Evolutionary conservation across 2,113 vertebrate genomes (phyloP).

Genomic region (Mustela lutreola): DNA sequence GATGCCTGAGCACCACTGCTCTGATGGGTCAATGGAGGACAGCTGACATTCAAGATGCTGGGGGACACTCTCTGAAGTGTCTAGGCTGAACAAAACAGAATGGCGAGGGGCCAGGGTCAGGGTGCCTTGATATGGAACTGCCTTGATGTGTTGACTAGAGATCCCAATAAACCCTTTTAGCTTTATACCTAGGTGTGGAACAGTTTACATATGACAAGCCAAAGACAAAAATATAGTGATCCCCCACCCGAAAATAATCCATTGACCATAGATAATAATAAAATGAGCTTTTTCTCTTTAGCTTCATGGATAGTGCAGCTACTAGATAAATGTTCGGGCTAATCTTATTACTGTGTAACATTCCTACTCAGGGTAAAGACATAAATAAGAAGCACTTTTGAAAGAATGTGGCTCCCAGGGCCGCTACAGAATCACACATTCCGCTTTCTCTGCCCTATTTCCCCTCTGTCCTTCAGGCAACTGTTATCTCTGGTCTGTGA

Average conservation of each 20-base stretch:
- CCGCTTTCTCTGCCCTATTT: background rate
- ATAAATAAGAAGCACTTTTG: background rate
- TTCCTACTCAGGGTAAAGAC: background rate
- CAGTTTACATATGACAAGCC: background rate
- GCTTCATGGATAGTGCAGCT: background rate
- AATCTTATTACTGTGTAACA: background rate
- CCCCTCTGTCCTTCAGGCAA: background rate
- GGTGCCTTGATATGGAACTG: background rate
- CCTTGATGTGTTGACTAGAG: background rate
- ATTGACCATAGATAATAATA: slow-evolving; percentile 14
- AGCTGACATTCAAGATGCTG: background rate
- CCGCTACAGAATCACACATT: background rate
- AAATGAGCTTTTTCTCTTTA: slow-evolving; percentile 41
- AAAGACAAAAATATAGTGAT: slow-evolving; percentile 27
- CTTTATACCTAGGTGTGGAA: background rate
- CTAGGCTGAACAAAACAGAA: background rate
- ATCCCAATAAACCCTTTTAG: background rate
- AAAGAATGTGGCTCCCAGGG: background rate
- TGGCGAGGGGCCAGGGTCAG: background rate
- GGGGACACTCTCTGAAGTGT: background rate
- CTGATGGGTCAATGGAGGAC: background rate
- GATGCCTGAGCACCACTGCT: background rate
- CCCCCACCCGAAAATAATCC: background rate
- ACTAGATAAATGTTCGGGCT: background rate
- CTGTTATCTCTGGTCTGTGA: background rate